Conservation (phyloP, 1,140 invertebrate genomes). For the Pemphigus obesinymphae region DNA sequence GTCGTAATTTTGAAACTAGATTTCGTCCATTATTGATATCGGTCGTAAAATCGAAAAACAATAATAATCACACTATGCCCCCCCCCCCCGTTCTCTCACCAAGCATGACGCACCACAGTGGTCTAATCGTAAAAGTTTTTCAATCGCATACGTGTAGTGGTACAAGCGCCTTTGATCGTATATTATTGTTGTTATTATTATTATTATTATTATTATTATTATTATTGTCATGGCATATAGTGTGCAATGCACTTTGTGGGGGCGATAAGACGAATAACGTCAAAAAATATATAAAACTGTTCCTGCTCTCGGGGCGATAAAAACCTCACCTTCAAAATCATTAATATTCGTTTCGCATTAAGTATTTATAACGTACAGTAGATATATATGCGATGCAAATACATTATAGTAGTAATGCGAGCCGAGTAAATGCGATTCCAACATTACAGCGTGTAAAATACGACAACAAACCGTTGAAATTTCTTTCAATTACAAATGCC, state of each 20-base stretch:
- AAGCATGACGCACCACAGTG: too few species aligned
- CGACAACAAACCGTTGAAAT: background rate
- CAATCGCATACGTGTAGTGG: background rate
- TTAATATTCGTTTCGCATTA: constrained; percentile 3
- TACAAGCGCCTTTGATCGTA: background rate
- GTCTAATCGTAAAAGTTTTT: constrained; percentile 3
- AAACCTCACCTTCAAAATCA: too few species aligned
- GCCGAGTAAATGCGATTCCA: background rate
- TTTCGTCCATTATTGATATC: too few species aligned
- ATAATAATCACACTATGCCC: background rate
- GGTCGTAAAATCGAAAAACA: background rate
- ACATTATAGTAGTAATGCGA: background rate
- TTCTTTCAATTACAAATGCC: background rate
- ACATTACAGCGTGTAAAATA: background rate
- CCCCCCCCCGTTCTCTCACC: background rate
- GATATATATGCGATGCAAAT: too few species aligned
- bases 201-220: too few species aligned
- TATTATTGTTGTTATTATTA: background rate
- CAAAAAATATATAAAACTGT: too few species aligned
- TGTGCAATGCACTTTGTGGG: too few species aligned
- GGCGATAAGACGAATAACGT: too few species aligned
- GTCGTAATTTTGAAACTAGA: too few species aligned
- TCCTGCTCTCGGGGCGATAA: too few species aligned
- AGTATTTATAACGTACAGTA: too few species aligned
- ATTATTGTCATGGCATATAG: too few species aligned